A percentile compares a stretch with the other conserved stretches of the same genome.
phyloP scores from a whole-genome alignment of 1,140 invertebrate species.

The Drosophila pandora region DNA sequence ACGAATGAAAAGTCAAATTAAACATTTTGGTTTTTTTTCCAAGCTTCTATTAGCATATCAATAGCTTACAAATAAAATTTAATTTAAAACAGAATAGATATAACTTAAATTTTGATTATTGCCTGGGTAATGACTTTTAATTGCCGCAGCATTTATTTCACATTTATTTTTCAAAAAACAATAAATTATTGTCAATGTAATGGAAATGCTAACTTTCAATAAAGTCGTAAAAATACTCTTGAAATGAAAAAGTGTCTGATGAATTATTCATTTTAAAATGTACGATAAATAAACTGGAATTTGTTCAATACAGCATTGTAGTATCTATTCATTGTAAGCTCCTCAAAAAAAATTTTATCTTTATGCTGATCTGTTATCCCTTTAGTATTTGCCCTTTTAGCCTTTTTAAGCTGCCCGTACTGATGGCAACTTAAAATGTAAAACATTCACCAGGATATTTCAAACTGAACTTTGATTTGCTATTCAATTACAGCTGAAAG shows the following conservation, averaged over 20 bases:
- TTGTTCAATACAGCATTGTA: background rate
- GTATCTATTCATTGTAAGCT: background rate
- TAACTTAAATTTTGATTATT: conserved; percentile 4
- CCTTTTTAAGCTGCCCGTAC: conserved; percentile 11
- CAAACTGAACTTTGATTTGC: conserved; percentile 30
- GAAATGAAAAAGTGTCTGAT: background rate
- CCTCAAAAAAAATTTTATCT: background rate
- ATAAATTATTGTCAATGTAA: background rate
- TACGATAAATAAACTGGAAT: background rate
- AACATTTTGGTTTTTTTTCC: background rate
- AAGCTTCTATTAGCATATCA: background rate
- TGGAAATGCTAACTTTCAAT: background rate
- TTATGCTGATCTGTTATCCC: conserved; percentile 6
- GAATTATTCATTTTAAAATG: conserved; percentile 6
- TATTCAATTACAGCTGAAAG: conserved; percentile 14
- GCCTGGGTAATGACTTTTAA: background rate
- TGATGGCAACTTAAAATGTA: conserved; percentile 9
- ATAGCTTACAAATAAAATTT: background rate
- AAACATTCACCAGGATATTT: conserved; percentile 7
- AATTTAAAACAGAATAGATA: background rate
- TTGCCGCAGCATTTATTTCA: background rate
- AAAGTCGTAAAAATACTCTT: background rate
- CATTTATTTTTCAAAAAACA: background rate
- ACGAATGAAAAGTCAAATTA: background rate
- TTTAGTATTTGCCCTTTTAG: conserved; percentile 2